A percentile compares a stretch with the other conserved stretches of the same genome.
These are phyloP conservation scores for Diplodus puntazzo DNA, from an alignment of 2,797 vertebrate species.

Conservation along the genomic window DNA sequence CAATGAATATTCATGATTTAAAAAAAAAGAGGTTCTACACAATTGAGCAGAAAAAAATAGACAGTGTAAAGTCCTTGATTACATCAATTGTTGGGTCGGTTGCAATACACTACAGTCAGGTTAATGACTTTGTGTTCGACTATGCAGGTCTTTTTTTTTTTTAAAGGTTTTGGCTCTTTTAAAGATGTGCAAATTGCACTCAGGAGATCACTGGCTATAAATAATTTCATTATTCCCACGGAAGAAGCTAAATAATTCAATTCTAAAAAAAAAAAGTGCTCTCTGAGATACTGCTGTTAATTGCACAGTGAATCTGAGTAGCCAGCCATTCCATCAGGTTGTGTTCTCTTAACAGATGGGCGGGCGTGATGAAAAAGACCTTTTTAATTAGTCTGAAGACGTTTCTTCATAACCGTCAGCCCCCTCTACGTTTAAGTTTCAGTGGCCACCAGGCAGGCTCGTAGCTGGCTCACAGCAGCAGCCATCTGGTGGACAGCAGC, in stretches of 20 bases:
- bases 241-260: constrained; percentile 68
- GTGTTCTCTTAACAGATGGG: constrained; percentile 90
- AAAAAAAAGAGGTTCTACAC: constrained; percentile 53
- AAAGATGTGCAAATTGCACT: constrained; percentile 64
- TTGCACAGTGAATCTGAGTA: constrained; percentile 76
- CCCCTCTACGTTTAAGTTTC: constrained; percentile 86
- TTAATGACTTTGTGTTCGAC: constrained; percentile 64
- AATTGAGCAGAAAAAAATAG: constrained; percentile 54
- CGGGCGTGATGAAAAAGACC: constrained; percentile 88
- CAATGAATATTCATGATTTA: constrained; percentile 79
- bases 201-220: constrained; percentile 56
- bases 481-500: constrained; percentile 92
- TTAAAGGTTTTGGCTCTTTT: constrained; percentile 52
- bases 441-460: constrained; percentile 82
- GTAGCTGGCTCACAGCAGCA: constrained; percentile 87
- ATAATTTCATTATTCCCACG: constrained; percentile 63
- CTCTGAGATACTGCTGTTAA: constrained; percentile 67
- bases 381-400: constrained; percentile 93
- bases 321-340: constrained; percentile 84
- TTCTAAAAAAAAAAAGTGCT: constrained; percentile 56
- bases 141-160: constrained; percentile 37
- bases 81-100: constrained; percentile 50
- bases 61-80: constrained; percentile 58
- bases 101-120: constrained; percentile 43
- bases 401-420: constrained; percentile 87